Conservation (phyloP, 2,888 invertebrate species). For the Trissolcus brochymenae region DNA sequence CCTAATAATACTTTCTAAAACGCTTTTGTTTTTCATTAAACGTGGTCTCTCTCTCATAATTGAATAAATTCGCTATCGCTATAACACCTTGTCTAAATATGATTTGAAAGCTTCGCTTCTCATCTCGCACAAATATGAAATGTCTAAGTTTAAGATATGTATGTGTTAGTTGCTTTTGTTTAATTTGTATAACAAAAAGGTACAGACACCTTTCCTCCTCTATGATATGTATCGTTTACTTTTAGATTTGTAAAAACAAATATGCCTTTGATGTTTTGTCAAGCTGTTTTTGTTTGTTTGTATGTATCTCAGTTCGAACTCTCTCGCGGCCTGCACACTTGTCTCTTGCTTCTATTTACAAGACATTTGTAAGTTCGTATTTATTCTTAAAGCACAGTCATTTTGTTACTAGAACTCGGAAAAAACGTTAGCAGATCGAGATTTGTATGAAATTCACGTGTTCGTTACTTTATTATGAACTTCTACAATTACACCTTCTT, state of each 20-base stretch:
- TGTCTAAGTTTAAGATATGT: slow-evolving; percentile 45
- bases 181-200: slow-evolving; percentile 37
- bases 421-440: slow-evolving; percentile 33
- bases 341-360: slow-evolving; percentile 26
- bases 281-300: slow-evolving; percentile 12
- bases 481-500: not conserved
- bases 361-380: slow-evolving; percentile 26
- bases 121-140: slow-evolving; percentile 30
- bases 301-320: slow-evolving; percentile 6
- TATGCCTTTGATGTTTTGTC: slow-evolving; percentile 24
- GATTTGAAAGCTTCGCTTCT: slow-evolving; percentile 38
- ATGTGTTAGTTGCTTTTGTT: slow-evolving; percentile 21
- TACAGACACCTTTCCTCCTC: slow-evolving; percentile 23
- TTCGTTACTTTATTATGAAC: not conserved
- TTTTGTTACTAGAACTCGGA: slow-evolving; percentile 33
- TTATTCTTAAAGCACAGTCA: slow-evolving; percentile 35
- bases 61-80: slow-evolving; percentile 43
- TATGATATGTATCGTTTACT: slow-evolving; percentile 25
- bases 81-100: slow-evolving; percentile 45
- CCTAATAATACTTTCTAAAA: slow-evolving; percentile 47
- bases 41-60: slow-evolving; percentile 9
- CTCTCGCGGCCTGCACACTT: slow-evolving; percentile 21
- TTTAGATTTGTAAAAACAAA: slow-evolving; percentile 41
- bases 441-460: slow-evolving; percentile 15
- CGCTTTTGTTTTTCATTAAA: slow-evolving; percentile 1